A percentile compares a stretch with the other conserved stretches of the same genome.
Evolutionary conservation across 23 tunicate genomes (phyloP).

Genomic region (Corella eumyota): DNA sequence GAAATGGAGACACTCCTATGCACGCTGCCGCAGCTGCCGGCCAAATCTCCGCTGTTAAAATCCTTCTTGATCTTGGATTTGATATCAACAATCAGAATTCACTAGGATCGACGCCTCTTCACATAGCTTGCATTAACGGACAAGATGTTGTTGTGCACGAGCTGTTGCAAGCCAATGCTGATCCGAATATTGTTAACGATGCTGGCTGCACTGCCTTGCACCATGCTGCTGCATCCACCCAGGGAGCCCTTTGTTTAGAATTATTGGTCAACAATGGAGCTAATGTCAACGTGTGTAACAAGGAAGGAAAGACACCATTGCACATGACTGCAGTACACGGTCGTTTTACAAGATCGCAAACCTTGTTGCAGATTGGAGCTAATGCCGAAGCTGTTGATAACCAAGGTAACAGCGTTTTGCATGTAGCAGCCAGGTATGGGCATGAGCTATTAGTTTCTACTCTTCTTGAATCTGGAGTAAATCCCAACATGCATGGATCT

Average conservation of each 20-base stretch:
- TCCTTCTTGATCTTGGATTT: conserved; percentile 69
- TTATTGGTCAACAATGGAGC: conserved; percentile 73
- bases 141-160: conserved; percentile 89
- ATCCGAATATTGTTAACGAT: conserved; percentile 50
- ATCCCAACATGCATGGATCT: conserved; percentile 58
- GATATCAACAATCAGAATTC: conserved; percentile 70
- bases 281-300: conserved; percentile 61
- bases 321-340: conserved; percentile 93
- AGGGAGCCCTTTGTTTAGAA: conserved; percentile 79
- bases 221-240: conserved; percentile 84
- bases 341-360: conserved; percentile 73
- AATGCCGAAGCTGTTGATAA: conserved; percentile 48
- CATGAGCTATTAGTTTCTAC: conserved; percentile 70
- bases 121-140: conserved; percentile 88
- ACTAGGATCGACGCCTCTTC: conserved; percentile 67
- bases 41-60: conserved; percentile 67
- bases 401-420: conserved; percentile 68
- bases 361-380: conserved; percentile 60
- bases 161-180: conserved; percentile 66
- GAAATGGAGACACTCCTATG: conserved; percentile 72
- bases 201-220: conserved; percentile 75
- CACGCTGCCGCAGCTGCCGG: conserved; percentile 96
- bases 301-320: conserved; percentile 77
- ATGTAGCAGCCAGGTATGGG: conserved; percentile 85
- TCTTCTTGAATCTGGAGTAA: conserved; percentile 63